Conservation (phyloP, 2,888 invertebrate species). For the Cyaniris semiargus region DNA sequence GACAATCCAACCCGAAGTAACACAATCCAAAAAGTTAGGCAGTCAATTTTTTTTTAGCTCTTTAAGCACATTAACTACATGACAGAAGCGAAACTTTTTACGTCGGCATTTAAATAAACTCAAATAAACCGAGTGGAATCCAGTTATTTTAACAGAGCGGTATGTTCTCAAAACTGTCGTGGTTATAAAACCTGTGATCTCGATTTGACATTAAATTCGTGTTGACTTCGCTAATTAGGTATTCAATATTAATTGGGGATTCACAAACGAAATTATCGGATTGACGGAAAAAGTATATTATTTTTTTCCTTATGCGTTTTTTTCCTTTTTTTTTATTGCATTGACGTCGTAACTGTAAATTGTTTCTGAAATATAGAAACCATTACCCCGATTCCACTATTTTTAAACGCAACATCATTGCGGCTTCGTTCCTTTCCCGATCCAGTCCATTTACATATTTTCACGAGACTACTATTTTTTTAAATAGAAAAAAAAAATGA, state of each 20-base stretch:
- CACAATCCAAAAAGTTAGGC: background rate
- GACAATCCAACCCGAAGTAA: no score
- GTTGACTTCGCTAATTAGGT: constrained; percentile 18
- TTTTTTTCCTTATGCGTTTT: background rate
- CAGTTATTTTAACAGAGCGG: constrained; percentile 24
- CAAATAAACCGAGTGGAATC: constrained; percentile 9
- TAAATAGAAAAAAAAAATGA: no score
- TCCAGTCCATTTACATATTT: no score
- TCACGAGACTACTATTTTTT: no score
- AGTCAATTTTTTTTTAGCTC: background rate
- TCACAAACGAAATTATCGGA: background rate
- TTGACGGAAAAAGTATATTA: background rate
- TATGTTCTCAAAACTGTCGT: constrained; percentile 30
- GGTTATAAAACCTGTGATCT: constrained; percentile 35
- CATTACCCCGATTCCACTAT: background rate
- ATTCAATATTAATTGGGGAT: constrained; percentile 31
- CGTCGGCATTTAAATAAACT: background rate
- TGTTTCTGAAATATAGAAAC: background rate
- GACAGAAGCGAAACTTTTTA: constrained; percentile 3
- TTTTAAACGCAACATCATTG: no score
- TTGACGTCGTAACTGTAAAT: background rate
- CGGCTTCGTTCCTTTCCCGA: no score
- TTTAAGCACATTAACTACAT: background rate
- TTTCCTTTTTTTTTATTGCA: background rate
- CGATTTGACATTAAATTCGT: constrained; percentile 31